These are phyloP conservation scores for Microplitis manilae DNA, from an alignment of 2,888 invertebrate species.

Conservation along the genomic window DNA sequence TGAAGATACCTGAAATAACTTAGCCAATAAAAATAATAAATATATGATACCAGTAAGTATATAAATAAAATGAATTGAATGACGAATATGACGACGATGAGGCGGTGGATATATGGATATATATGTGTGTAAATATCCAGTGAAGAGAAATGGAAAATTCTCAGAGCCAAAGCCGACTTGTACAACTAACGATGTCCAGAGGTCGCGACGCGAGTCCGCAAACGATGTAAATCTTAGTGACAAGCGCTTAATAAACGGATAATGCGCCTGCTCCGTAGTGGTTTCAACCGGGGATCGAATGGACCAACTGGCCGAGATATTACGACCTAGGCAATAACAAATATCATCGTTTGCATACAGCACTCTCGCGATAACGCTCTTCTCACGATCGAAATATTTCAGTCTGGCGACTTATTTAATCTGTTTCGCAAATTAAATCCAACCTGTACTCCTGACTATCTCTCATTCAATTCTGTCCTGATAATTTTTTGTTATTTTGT, in stretches of 20 bases:
- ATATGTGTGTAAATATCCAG: not conserved
- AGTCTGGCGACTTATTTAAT: too few relatives aligned
- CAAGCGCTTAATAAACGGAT: conserved; percentile 54
- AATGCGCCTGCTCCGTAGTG: conserved; percentile 42
- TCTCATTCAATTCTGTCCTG: too few relatives aligned
- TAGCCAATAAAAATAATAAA: not conserved
- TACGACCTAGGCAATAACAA: conserved; percentile 46
- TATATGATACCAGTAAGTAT: not conserved
- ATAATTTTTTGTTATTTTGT: too few relatives aligned
- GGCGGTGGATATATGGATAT: conserved; percentile 1
- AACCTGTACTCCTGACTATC: too few relatives aligned
- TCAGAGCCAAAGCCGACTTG: conserved; percentile 28
- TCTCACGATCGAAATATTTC: conserved; percentile 22
- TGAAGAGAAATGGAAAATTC: conserved; percentile 42
- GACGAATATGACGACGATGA: not conserved
- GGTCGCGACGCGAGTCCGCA: conserved; percentile 44
- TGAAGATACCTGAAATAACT: too few relatives aligned
- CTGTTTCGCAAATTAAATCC: too few relatives aligned
- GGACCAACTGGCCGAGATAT: conserved; percentile 49
- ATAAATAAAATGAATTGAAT: conserved; percentile 1
- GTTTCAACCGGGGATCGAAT: conserved; percentile 42
- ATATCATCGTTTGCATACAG: conserved; percentile 47
- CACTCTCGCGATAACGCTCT: conserved; percentile 32
- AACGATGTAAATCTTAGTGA: conserved; percentile 53
- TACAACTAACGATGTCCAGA: conserved; percentile 43